These are phyloP conservation scores for Platycnemis pennipes DNA, from an alignment of 2,888 invertebrate species.

Conservation along the genomic window DNA sequence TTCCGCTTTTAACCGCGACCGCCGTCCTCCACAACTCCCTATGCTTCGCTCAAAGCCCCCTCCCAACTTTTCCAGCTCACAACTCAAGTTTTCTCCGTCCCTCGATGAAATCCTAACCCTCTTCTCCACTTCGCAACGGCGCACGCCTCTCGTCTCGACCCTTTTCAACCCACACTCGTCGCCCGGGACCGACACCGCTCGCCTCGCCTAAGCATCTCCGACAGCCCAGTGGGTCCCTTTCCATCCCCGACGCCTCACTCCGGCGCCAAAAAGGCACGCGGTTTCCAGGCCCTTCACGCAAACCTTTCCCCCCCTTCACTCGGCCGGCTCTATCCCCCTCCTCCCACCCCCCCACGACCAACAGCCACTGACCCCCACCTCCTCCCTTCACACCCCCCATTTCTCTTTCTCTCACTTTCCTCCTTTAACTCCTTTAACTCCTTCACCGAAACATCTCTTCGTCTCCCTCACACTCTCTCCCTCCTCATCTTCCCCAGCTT, in stretches of 20 bases:
- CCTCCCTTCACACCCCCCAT: neutral
- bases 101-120: neutral
- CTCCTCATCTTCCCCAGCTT: neutral
- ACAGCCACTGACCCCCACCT: neutral
- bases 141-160: neutral
- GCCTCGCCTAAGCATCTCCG: neutral
- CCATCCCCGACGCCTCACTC: neutral
- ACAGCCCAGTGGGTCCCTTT: neutral
- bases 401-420: neutral
- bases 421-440: too few species aligned
- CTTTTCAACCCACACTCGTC: neutral
- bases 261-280: neutral
- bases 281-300: neutral
- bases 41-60: too few species aligned
- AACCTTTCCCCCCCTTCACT: neutral
- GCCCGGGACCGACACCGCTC: neutral
- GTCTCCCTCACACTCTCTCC: neutral
- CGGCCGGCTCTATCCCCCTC: neutral
- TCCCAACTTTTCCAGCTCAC: neutral
- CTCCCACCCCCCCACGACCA: neutral
- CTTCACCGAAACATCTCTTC: neutral
- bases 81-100: neutral
- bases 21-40: neutral
- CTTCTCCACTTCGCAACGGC: neutral
- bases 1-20: neutral